phyloP scores from a whole-genome alignment of 1,140 invertebrate genomes.

The Hypsibius dujardini region DNA sequence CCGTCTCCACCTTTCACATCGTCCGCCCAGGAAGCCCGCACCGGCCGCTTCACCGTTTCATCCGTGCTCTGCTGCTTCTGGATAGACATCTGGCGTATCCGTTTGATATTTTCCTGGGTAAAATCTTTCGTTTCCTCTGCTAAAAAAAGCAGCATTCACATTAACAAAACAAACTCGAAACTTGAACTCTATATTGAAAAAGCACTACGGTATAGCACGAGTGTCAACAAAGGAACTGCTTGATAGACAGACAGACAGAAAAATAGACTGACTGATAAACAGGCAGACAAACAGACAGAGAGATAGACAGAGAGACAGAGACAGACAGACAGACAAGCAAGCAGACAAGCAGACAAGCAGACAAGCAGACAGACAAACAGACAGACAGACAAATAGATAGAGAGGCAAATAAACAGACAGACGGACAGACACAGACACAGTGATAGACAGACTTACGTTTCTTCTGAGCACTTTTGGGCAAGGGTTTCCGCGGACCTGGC shows the following conservation, averaged over 20 bases:
- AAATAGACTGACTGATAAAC: no score
- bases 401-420: no score
- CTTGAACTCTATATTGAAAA: neutral
- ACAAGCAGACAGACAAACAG: no score
- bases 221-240: no score
- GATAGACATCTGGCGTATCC: neutral
- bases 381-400: no score
- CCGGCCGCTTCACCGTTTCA: neutral
- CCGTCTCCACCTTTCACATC: no score
- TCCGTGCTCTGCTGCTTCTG: neutral
- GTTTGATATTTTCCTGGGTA: neutral
- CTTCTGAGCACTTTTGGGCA: neutral
- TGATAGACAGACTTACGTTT: neutral
- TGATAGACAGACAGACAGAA: no score
- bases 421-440: neutral
- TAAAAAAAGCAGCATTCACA: neutral
- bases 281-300: no score
- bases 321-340: no score
- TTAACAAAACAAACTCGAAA: neutral
- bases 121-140: constrained; percentile 12
- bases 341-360: no score
- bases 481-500: neutral
- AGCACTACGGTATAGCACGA: no score
- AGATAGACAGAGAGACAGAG: no score
- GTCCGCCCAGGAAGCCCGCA: neutral